These are phyloP conservation scores for Acrocera orbiculus DNA, from an alignment of 2,888 invertebrate species.

Conservation along the genomic window DNA sequence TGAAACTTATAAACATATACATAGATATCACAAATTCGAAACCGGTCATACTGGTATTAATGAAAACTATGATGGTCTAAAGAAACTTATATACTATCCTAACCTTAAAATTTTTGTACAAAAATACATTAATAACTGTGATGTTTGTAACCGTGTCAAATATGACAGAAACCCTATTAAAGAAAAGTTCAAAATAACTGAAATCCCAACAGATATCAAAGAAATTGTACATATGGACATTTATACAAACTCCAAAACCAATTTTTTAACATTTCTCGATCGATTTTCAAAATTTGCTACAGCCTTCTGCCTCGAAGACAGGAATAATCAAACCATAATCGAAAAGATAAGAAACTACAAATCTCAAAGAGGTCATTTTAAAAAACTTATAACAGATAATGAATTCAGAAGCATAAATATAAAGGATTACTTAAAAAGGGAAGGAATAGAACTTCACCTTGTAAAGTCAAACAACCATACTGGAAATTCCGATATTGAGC, in stretches of 20 bases:
- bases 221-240: constrained; percentile 6
- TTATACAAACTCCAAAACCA: neutral
- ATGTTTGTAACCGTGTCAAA: constrained; percentile 2
- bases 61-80: constrained; percentile 1
- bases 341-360: constrained; percentile 9
- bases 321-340: constrained; percentile 9
- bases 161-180: constrained; percentile 2
- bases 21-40: constrained; percentile 2
- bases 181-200: neutral
- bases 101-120: neutral
- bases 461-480: constrained; percentile 12
- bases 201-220: constrained; percentile 1
- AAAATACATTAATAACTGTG: constrained; percentile 2
- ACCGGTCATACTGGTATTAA: constrained; percentile 2
- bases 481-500: too few species aligned
- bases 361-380: constrained; percentile 7
- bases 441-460: constrained; percentile 11
- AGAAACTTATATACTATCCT: neutral
- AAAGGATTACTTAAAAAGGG: constrained; percentile 9
- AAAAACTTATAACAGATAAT: constrained; percentile 12
- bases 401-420: constrained; percentile 9
- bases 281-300: constrained; percentile 11
- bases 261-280: constrained; percentile 1
- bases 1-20: neutral
- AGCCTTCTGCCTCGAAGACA: constrained; percentile 11